phyloP scores from a whole-genome alignment of 2,888 invertebrate species.

The Diaperis boleti region DNA sequence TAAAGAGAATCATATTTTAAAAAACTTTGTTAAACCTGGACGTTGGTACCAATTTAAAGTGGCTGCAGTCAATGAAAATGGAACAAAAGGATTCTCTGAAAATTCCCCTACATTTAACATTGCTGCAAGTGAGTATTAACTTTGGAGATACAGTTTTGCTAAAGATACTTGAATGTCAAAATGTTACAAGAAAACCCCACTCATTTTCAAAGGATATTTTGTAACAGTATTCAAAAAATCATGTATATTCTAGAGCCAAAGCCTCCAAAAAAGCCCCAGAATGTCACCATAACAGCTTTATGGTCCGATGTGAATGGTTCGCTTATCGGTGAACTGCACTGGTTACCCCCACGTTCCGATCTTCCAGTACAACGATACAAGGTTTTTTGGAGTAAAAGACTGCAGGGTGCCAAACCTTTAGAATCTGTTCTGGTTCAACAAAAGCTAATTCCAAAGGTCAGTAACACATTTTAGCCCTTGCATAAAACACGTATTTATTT shows the following conservation, averaged over 20 bases:
- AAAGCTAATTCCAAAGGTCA: constrained; percentile 73
- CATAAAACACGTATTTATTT: constrained; percentile 5
- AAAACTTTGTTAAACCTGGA: constrained; percentile 74
- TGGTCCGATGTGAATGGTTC: constrained; percentile 63
- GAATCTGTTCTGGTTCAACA: constrained; percentile 76
- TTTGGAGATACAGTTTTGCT: too few relatives aligned
- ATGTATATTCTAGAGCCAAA: constrained; percentile 70
- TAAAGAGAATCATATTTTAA: constrained; percentile 70
- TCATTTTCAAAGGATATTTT: too few relatives aligned
- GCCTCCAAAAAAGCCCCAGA: constrained; percentile 73
- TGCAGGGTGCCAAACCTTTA: constrained; percentile 71
- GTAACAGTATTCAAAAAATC: too few relatives aligned
- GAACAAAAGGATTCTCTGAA: constrained; percentile 78
- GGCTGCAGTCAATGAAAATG: constrained; percentile 79
- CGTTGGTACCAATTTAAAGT: constrained; percentile 86
- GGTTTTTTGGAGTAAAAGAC: constrained; percentile 80
- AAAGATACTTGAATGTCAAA: too few relatives aligned
- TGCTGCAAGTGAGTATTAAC: constrained; percentile 65
- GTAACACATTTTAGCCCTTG: neutral
- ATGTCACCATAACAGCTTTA: constrained; percentile 70
- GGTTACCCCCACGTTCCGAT: constrained; percentile 79
- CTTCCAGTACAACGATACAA: constrained; percentile 79
- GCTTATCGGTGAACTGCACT: constrained; percentile 73
- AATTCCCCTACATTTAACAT: constrained; percentile 73
- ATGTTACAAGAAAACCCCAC: too few relatives aligned